A percentile compares a stretch with the other conserved stretches of the same genome.
Evolutionary conservation across 2,113 vertebrate species (phyloP).

Genomic region (Gambusia affinis): DNA sequence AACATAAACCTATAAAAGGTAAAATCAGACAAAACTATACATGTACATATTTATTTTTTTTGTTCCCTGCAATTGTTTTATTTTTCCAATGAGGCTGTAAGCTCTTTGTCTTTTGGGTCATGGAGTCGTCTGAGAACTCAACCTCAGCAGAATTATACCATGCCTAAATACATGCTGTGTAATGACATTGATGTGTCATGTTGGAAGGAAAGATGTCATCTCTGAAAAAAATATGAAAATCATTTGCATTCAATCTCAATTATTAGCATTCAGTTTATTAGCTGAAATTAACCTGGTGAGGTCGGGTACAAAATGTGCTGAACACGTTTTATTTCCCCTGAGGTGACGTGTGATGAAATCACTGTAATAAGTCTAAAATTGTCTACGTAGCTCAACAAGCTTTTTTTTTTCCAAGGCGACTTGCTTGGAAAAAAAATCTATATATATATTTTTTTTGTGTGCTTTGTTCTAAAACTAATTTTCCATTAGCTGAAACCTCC

Average conservation of each 20-base stretch:
- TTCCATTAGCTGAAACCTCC: not conserved
- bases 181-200: conserved; percentile 1
- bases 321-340: conserved; percentile 20
- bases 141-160: too few relatives aligned
- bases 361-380: conserved; percentile 7
- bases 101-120: too few relatives aligned
- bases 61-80: too few relatives aligned
- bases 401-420: not conserved
- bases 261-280: too few relatives aligned
- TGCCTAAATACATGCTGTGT: too few relatives aligned
- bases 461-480: not conserved
- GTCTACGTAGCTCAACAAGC: not conserved
- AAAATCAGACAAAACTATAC: too few relatives aligned
- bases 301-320: conserved; percentile 8
- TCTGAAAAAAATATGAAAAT: not conserved
- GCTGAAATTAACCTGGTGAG: conserved; percentile 12
- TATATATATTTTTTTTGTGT: not conserved
- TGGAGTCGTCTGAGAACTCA: too few relatives aligned
- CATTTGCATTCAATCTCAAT: not conserved
- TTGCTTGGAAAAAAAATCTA: not conserved
- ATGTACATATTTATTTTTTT: too few relatives aligned
- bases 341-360: conserved; percentile 5
- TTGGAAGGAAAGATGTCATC: not conserved
- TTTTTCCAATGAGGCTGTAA: too few relatives aligned
- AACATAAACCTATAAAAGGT: too few relatives aligned